phyloP scores from a whole-genome alignment of 1,140 invertebrate species.

The Drosophila melanica region DNA sequence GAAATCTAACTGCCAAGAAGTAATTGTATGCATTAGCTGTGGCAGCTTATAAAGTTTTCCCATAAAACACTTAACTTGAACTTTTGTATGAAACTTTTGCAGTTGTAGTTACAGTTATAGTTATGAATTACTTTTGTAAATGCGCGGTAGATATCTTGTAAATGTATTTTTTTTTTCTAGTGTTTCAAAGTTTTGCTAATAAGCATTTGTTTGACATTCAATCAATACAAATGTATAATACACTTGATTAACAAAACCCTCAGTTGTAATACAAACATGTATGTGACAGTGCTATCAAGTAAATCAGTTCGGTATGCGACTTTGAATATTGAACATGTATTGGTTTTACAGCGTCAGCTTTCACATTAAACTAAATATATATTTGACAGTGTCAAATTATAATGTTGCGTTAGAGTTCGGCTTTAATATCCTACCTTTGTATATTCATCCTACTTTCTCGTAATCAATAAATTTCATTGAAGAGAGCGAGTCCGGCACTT shows the following conservation, averaged over 20 bases:
- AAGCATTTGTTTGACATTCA: slow-evolving; percentile 37
- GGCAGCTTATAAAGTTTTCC: slow-evolving; percentile 21
- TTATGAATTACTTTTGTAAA: slow-evolving; percentile 29
- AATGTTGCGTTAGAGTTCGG: slow-evolving; percentile 21
- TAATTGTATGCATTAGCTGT: slow-evolving; percentile 37
- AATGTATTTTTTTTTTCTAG: slow-evolving; percentile 22
- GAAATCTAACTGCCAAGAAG: slow-evolving; percentile 16
- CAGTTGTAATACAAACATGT: slow-evolving; percentile 3
- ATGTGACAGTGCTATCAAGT: background rate
- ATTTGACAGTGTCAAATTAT: slow-evolving; percentile 8
- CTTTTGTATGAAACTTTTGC: slow-evolving; percentile 22
- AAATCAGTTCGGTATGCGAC: slow-evolving; percentile 14
- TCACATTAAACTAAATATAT: background rate
- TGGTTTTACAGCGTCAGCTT: slow-evolving; percentile 14
- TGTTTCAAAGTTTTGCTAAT: slow-evolving; percentile 18
- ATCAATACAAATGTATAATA: slow-evolving; percentile 39
- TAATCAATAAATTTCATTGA: background rate
- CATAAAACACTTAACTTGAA: slow-evolving; percentile 21
- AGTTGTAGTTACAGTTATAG: slow-evolving; percentile 18
- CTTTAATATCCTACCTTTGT: slow-evolving; percentile 1
- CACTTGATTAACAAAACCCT: slow-evolving; percentile 16
- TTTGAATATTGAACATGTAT: slow-evolving; percentile 10
- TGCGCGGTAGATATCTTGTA: slow-evolving; percentile 27
- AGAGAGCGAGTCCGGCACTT: slow-evolving; percentile 2
- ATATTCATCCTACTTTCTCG: slow-evolving; percentile 7